Evolutionary conservation across 2,888 invertebrate species (phyloP), one percentile per base, ranked within the genome.

Genomic region (Enchytraeus crypticus): DNA sequence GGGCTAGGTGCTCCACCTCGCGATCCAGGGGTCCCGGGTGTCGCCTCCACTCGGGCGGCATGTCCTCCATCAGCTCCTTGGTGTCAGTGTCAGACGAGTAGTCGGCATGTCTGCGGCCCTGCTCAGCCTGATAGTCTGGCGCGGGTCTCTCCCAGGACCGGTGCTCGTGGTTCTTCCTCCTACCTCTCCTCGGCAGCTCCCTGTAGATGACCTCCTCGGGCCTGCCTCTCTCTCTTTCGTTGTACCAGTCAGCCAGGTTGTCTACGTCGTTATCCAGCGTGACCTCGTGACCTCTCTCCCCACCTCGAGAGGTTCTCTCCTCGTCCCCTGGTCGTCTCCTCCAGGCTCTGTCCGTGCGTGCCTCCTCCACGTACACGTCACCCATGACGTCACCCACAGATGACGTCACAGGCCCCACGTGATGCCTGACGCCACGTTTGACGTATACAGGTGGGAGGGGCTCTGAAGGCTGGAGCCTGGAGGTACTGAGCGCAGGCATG

Each of bases 401-500:
- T 32, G 53, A 27, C 53, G 53, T 30, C 53, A 30, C 30, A 5
- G 14, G 26, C 46, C 27, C 47, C 2, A 27, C 14, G 57, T 33
- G 45, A 1, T 30, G 32, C n/a, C 2, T 33, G 2, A 32, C 53
- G 26, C 57, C 57, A 8, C 23, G 11, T 8, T 23, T 11, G 5
- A 47, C 49, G 49, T 47, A 47, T 8, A 47, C 49, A 8, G 49
- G 49, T 11, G 5, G 18, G 11, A 18, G 11, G 8, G 49, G 49
- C 26, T 47, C 49, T 8, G 8, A 14, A 23, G 49, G 49, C 14
- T 18, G 23, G 8, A 23, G 8, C 11, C 46, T 33, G 18, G 59
- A 53, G 5, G 59, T 51, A 0, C 53, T n/a, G 61, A 77, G 68
- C 32, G 74, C 71, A 45, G 77, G 76, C 65, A 75, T 76, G 4